Conservation (phyloP, 2,888 invertebrate species). For the Ophioninae sp. region DNA sequence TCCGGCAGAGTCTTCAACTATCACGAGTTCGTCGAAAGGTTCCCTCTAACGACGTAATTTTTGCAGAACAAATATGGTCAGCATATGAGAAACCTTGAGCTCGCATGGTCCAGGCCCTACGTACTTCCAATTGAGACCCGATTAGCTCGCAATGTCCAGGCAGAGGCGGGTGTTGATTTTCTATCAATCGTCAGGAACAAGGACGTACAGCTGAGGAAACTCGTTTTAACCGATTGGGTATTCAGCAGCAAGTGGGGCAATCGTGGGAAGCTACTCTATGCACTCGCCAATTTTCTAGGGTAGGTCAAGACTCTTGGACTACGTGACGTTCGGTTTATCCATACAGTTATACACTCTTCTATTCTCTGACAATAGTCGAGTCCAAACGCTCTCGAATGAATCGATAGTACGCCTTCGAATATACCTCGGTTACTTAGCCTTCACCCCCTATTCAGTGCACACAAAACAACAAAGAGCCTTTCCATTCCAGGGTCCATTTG, state of each 20-base stretch:
- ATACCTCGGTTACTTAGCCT: slow-evolving; percentile 12
- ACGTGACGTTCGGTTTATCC: background rate
- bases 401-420: slow-evolving; percentile 20
- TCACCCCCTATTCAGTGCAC: background rate
- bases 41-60: background rate
- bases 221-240: slow-evolving; percentile 82
- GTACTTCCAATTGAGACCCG: slow-evolving; percentile 75
- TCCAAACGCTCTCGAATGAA: slow-evolving; percentile 8
- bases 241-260: slow-evolving; percentile 80
- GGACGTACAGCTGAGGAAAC: slow-evolving; percentile 79
- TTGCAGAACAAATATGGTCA: slow-evolving; percentile 79
- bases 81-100: slow-evolving; percentile 80
- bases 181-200: slow-evolving; percentile 79
- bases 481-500: background rate
- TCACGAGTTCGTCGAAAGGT: background rate
- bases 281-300: slow-evolving; percentile 77
- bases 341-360: slow-evolving; percentile 11
- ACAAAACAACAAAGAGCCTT: background rate
- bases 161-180: slow-evolving; percentile 80
- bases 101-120: slow-evolving; percentile 81
- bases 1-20: background rate
- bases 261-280: slow-evolving; percentile 74
- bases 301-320: slow-evolving; percentile 59
- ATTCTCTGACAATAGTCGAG: background rate
- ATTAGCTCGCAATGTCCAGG: slow-evolving; percentile 77